phyloP scores from a whole-genome alignment of 2,888 invertebrate species.

The Harmothoe impar region DNA sequence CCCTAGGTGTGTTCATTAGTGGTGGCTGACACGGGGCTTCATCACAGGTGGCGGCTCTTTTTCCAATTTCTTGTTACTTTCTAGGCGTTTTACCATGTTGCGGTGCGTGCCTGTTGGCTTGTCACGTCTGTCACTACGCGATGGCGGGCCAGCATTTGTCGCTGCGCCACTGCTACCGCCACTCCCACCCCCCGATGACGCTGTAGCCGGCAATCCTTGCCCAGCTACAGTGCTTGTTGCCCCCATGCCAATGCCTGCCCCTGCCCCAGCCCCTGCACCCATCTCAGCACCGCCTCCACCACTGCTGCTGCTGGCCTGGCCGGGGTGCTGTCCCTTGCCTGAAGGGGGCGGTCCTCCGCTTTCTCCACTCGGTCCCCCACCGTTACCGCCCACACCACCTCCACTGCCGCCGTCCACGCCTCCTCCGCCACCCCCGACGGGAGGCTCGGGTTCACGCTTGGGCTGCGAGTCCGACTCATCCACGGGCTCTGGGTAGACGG shows the following conservation, averaged over 20 bases:
- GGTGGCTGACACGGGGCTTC: conserved; percentile 64
- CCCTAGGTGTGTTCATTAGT: conserved; percentile 69
- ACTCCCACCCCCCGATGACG: neutral
- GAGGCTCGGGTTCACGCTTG: conserved; percentile 17
- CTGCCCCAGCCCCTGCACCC: conserved; percentile 69
- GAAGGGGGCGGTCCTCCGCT: neutral
- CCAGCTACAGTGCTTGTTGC: conserved; percentile 68
- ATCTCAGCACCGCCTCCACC: conserved; percentile 64
- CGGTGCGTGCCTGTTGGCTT: conserved; percentile 65
- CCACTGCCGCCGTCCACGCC: conserved; percentile 41
- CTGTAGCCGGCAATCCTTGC: conserved; percentile 57
- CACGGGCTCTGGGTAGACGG: conserved; percentile 30
- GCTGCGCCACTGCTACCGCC: conserved; percentile 56
- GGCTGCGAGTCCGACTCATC: conserved; percentile 53
- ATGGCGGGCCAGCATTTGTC: conserved; percentile 73
- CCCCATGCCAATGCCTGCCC: conserved; percentile 70
- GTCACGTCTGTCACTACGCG: conserved; percentile 71
- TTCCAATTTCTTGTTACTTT: conserved; percentile 77
- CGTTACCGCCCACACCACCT: neutral
- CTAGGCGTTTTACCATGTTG: conserved; percentile 81
- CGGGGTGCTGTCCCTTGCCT: neutral
- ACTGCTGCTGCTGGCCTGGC: conserved; percentile 23
- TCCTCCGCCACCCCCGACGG: neutral
- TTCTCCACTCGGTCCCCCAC: neutral
- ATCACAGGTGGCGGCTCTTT: conserved; percentile 77